Conservation (phyloP, 2,113 vertebrate genomes). For the Chionomys nivalis region DNA sequence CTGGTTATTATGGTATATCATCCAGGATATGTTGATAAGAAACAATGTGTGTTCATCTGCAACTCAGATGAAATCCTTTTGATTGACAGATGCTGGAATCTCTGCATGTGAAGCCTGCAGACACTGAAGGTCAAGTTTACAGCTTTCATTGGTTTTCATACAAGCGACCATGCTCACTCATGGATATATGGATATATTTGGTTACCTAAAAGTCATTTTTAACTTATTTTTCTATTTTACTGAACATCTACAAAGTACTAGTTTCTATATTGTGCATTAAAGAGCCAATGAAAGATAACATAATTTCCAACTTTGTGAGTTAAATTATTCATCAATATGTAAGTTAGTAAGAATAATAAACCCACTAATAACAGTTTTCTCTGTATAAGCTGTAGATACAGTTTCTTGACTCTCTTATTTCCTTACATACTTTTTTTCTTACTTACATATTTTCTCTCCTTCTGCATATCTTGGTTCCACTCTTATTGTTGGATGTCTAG, state of each 20-base stretch:
- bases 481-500: background rate
- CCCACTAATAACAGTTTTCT: background rate
- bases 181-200: background rate
- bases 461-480: background rate
- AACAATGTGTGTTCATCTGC: background rate
- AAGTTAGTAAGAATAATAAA: background rate
- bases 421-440: background rate
- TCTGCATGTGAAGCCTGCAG: background rate
- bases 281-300: background rate
- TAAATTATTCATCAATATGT: constrained; percentile 1
- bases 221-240: background rate
- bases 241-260: background rate
- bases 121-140: background rate
- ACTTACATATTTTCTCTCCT: background rate
- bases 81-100: background rate
- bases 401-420: background rate
- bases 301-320: background rate
- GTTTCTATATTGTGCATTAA: constrained; percentile 22
- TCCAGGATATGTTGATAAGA: background rate
- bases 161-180: background rate
- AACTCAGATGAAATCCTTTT: background rate
- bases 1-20: background rate
- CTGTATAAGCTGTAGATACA: background rate
- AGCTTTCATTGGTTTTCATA: background rate
- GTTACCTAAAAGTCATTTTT: background rate